phyloP scores from a whole-genome alignment of 2,113 vertebrate species.

The Trogon melanurus region DNA sequence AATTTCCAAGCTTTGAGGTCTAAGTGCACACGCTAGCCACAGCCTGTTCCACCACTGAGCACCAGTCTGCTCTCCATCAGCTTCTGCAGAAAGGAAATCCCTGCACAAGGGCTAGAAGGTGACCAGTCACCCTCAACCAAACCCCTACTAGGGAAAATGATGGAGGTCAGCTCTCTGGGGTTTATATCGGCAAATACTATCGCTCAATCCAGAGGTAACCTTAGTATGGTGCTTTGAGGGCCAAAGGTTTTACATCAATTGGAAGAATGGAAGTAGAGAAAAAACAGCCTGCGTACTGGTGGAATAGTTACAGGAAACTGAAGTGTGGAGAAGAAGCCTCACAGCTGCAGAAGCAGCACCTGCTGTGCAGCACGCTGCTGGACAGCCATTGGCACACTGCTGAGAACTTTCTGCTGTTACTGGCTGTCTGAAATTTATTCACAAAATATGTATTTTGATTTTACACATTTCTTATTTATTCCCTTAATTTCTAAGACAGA shows the following conservation, averaged over 20 bases:
- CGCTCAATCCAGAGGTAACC: neutral
- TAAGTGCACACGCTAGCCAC: neutral
- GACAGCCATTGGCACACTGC: neutral
- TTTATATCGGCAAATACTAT: neutral
- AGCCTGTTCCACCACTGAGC: neutral
- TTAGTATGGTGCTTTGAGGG: neutral
- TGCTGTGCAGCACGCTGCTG: neutral
- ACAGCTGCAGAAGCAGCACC: neutral
- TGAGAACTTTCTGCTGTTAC: neutral
- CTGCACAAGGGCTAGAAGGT: neutral
- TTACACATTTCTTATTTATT: neutral
- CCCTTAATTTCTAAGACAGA: neutral
- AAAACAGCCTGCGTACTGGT: fast-evolving
- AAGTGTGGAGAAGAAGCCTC: neutral
- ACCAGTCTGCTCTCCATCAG: neutral
- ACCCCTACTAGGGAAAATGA: neutral
- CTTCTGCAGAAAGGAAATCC: neutral
- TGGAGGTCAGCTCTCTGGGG: neutral
- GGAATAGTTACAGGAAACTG: neutral
- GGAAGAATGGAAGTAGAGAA: neutral
- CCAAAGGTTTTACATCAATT: neutral
- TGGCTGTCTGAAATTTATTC: neutral
- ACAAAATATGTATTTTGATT: neutral
- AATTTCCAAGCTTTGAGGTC: neutral
- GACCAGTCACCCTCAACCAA: neutral